phyloP scores from a whole-genome alignment of 1,140 invertebrate species.

The Rhagoletis pomonella region DNA sequence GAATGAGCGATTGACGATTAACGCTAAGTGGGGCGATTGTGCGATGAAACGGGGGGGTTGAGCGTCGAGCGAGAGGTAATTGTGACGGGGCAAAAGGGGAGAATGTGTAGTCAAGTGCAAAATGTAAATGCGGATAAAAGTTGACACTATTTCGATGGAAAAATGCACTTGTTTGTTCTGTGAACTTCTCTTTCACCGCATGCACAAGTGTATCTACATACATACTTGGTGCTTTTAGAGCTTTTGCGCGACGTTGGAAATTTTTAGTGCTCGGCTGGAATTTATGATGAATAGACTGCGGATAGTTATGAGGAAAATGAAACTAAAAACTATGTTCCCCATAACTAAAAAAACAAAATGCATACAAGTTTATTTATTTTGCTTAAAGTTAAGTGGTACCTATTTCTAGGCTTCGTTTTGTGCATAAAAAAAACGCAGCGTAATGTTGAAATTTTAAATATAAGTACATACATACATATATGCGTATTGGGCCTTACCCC shows the following conservation, averaged over 20 bases:
- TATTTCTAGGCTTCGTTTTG: too few species aligned
- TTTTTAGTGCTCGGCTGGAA: neutral
- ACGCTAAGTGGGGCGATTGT: neutral
- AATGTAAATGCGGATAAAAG: conserved; percentile 3
- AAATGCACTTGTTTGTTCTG: conserved; percentile 1
- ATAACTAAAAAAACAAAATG: too few species aligned
- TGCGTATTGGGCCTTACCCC: too few species aligned
- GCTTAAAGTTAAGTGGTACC: too few species aligned
- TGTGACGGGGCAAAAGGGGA: neutral
- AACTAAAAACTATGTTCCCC: too few species aligned
- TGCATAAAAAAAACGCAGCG: too few species aligned
- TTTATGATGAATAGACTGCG: too few species aligned
- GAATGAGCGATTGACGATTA: conserved; percentile 14
- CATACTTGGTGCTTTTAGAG: neutral
- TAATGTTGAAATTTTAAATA: too few species aligned
- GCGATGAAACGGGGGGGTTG: neutral
- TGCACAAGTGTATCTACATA: neutral
- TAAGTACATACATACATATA: too few species aligned
- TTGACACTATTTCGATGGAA: conserved; percentile 22
- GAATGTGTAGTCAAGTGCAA: neutral
- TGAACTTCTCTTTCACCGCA: neutral
- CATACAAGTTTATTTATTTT: too few species aligned
- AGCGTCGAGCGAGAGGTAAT: too few species aligned
- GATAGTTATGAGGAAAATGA: too few species aligned
- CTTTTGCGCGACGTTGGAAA: neutral